A percentile compares a stretch with the other conserved stretches of the same genome.
phyloP scores from a whole-genome alignment of 2,113 vertebrate genomes.

The Anarrhichthys ocellatus region DNA sequence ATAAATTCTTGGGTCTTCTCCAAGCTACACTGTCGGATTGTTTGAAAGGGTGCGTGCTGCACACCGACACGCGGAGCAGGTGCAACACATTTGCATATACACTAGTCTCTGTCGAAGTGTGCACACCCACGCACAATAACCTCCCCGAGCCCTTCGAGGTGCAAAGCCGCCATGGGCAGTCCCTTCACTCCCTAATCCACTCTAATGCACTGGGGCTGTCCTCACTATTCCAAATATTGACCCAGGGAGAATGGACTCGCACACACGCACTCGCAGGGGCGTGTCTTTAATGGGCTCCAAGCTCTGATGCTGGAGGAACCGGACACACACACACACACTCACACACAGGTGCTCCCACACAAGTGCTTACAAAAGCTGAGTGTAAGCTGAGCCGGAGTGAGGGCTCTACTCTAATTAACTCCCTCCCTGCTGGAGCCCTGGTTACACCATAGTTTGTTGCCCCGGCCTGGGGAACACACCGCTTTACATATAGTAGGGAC shows the following conservation, averaged over 20 bases:
- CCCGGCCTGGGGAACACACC: constrained; percentile 24
- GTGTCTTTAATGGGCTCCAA: constrained; percentile 72
- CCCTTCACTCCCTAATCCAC: constrained; percentile 78
- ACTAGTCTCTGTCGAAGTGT: constrained; percentile 27
- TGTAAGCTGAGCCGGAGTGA: constrained; percentile 75
- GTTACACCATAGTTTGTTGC: constrained; percentile 32
- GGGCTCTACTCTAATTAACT: constrained; percentile 73
- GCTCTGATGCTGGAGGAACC: constrained; percentile 64
- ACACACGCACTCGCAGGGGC: constrained; percentile 47
- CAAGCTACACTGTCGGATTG: constrained; percentile 68
- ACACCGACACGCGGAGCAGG: constrained; percentile 57
- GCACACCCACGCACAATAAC: constrained; percentile 38
- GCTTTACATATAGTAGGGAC: constrained; percentile 65
- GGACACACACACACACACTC: constrained; percentile 25
- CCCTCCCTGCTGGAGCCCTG: constrained; percentile 42
- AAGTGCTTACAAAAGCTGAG: constrained; percentile 66
- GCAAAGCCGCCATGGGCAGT: constrained; percentile 73
- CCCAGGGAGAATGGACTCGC: constrained; percentile 76
- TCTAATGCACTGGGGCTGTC: constrained; percentile 79
- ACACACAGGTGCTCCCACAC: constrained; percentile 60
- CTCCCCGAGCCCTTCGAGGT: constrained; percentile 62
- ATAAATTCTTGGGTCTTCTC: constrained; percentile 69
- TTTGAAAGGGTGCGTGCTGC: constrained; percentile 61
- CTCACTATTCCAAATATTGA: constrained; percentile 86
- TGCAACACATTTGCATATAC: constrained; percentile 63